Percentiles rank a stretch among this genome's conserved stretches.
Evolutionary conservation across 2,797 vertebrate species (phyloP).

Genomic region (Morus bassanus): DNA sequence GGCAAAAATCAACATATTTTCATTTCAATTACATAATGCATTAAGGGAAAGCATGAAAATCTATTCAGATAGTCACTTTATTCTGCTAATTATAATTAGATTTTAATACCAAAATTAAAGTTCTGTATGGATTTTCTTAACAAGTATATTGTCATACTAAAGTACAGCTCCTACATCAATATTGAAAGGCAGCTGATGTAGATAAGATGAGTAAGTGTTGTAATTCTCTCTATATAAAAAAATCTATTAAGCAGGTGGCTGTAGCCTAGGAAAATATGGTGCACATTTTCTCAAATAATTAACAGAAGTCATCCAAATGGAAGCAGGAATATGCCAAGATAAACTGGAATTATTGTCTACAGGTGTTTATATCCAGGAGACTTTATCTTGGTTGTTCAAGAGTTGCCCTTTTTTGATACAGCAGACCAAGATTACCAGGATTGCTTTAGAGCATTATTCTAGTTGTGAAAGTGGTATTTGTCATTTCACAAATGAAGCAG

Average conservation of each 20-base stretch:
- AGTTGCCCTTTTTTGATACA: background rate
- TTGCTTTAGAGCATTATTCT: background rate
- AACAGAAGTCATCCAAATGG: background rate
- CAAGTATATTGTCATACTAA: conserved; percentile 7
- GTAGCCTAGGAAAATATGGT: background rate
- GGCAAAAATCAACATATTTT: background rate
- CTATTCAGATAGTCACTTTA: background rate
- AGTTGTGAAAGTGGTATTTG: background rate
- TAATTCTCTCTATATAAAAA: conserved; percentile 31
- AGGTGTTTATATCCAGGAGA: background rate
- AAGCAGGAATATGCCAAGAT: background rate
- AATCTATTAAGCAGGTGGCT: background rate
- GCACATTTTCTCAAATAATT: conserved; percentile 11
- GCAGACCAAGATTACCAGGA: background rate
- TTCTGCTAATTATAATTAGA: conserved; percentile 27
- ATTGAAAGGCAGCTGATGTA: conserved; percentile 11
- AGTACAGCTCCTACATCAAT: conserved; percentile 20
- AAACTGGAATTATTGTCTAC: background rate
- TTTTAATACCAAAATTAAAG: conserved; percentile 59
- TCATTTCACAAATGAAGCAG: conserved; percentile 1
- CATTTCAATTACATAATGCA: background rate
- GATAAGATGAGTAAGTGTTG: conserved; percentile 21
- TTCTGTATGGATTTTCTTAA: conserved; percentile 45
- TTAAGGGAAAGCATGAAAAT: background rate
- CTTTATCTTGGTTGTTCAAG: background rate